A percentile compares a stretch with the other conserved stretches of the same genome.
Conservation (phyloP, 2,797 vertebrate species). For the Jordanella pulchra region DNA sequence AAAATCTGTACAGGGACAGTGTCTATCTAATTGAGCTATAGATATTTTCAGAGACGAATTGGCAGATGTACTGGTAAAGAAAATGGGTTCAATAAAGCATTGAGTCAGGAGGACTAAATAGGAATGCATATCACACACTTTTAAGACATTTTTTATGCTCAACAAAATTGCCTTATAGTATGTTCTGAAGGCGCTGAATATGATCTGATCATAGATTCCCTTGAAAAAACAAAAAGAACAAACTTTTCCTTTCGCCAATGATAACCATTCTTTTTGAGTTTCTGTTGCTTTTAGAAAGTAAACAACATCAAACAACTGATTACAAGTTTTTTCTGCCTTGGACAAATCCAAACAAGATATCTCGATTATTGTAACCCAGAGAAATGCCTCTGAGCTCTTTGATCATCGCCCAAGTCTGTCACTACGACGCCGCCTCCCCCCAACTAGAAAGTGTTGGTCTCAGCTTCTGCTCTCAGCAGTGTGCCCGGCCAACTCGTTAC, state of each 20-base stretch:
- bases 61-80: neutral
- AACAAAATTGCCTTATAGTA: neutral
- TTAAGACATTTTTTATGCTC: too few species aligned
- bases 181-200: neutral
- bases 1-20: neutral
- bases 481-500: slow-evolving; percentile 78
- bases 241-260: neutral
- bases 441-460: slow-evolving; percentile 76
- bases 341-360: slow-evolving; percentile 55
- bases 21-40: neutral
- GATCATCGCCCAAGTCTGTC: slow-evolving; percentile 69
- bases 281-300: slow-evolving; percentile 35
- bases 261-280: slow-evolving; percentile 38
- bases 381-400: slow-evolving; percentile 62
- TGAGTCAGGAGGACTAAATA: neutral
- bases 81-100: neutral
- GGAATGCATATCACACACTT: neutral
- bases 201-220: neutral
- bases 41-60: too few species aligned
- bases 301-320: slow-evolving; percentile 46
- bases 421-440: slow-evolving; percentile 32
- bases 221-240: neutral
- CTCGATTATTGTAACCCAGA: slow-evolving; percentile 61
- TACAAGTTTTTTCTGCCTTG: slow-evolving; percentile 21
- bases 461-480: slow-evolving; percentile 74